A percentile compares a stretch with the other conserved stretches of the same genome.
Evolutionary conservation across 2,113 vertebrate genomes (phyloP).

Genomic region (Falcunculus frontatus): DNA sequence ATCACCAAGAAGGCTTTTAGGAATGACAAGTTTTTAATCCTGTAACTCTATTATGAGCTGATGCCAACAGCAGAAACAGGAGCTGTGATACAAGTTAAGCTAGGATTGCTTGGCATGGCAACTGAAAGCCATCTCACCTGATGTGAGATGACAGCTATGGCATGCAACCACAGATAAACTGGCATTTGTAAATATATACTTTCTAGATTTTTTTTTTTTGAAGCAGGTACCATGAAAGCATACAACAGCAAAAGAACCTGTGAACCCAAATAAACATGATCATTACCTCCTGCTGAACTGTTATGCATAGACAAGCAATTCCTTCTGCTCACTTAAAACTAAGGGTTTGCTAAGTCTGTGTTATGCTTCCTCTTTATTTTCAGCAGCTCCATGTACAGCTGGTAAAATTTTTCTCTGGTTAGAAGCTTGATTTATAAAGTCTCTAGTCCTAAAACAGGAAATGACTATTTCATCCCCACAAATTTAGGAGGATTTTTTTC

Average conservation of each 20-base stretch:
- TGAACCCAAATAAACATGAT: constrained; percentile 52
- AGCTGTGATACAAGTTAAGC: constrained; percentile 2
- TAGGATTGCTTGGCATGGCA: constrained; percentile 7
- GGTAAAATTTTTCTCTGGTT: constrained; percentile 56
- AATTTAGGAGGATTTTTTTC: constrained; percentile 41
- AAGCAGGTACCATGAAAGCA: constrained; percentile 43
- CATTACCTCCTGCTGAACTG: constrained; percentile 3
- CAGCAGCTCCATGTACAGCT: not conserved
- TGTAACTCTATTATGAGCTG: constrained; percentile 8
- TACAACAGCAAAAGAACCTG: constrained; percentile 33
- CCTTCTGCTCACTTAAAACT: constrained; percentile 3
- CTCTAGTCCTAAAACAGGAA: constrained; percentile 50
- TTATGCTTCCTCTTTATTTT: not conserved
- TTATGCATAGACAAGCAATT: not conserved
- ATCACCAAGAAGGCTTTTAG: constrained; percentile 8
- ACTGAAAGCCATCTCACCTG: constrained; percentile 52
- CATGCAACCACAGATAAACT: constrained; percentile 48
- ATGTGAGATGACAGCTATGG: constrained; percentile 56
- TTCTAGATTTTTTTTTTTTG: not conserved
- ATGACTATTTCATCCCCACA: constrained; percentile 52
- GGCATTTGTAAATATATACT: constrained; percentile 55
- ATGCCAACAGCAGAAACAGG: constrained; percentile 34
- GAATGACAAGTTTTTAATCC: constrained; percentile 32
- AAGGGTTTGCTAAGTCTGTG: not conserved
- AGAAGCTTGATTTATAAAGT: constrained; percentile 41